These are phyloP conservation scores for Anas capensis DNA, from an alignment of 2,797 vertebrate species.

Conservation along the genomic window DNA sequence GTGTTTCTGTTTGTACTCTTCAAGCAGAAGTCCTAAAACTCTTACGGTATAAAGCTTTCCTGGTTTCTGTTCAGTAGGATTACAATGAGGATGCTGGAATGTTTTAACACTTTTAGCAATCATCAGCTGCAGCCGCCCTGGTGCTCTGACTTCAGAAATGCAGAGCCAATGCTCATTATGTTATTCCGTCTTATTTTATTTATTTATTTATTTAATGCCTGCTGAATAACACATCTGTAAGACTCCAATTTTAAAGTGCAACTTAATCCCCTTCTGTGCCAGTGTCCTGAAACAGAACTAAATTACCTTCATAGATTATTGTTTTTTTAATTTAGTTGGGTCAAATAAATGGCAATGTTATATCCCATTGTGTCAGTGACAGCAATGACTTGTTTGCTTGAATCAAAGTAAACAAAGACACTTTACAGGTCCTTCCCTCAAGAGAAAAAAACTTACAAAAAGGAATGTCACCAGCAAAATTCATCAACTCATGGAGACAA, in stretches of 20 bases:
- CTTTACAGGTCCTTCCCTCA: background rate
- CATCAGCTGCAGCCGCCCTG: rapidly evolving
- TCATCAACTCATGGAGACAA: background rate
- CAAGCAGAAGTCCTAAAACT: conserved; percentile 32
- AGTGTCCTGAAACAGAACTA: conserved; percentile 4
- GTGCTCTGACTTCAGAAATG: background rate
- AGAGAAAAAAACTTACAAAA: background rate
- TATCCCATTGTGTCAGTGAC: background rate
- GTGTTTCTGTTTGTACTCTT: background rate
- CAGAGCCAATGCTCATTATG: background rate
- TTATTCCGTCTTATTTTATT: background rate
- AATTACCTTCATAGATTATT: conserved; percentile 33
- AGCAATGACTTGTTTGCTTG: background rate
- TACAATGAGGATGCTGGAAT: background rate
- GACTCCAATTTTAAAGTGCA: conserved; percentile 15
- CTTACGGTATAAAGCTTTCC: background rate
- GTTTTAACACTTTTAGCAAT: background rate
- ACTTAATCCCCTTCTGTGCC: background rate
- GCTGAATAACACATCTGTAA: background rate
- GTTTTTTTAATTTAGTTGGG: conserved; percentile 15
- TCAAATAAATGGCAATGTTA: conserved; percentile 9
- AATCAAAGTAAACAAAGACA: background rate
- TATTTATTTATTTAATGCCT: background rate
- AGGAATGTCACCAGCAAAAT: background rate
- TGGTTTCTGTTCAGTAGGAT: background rate